Percentiles rank a stretch among this genome's conserved stretches.
Evolutionary conservation across 2,888 invertebrate species (phyloP).

Genomic region (Dryomyza anilis): DNA sequence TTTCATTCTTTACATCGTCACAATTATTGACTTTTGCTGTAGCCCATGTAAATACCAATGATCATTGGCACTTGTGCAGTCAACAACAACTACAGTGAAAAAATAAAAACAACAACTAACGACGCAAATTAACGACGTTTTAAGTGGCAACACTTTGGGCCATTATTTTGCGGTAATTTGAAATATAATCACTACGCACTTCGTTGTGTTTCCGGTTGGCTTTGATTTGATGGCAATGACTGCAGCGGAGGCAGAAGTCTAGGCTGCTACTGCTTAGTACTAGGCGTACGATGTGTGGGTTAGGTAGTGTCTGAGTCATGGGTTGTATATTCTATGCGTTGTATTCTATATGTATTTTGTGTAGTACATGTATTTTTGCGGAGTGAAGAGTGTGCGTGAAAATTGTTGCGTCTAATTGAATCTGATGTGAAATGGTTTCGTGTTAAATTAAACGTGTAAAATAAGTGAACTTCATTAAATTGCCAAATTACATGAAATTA

Average conservation of each 20-base stretch:
- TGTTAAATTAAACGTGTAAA: conserved; percentile 21
- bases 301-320: neutral
- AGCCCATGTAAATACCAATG: too few relatives aligned
- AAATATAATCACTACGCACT: conserved; percentile 1
- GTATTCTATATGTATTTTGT: neutral
- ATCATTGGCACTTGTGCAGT: too few relatives aligned
- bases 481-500: conserved; percentile 18
- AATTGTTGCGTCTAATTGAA: conserved; percentile 23
- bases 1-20: too few relatives aligned
- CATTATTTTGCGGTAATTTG: conserved; percentile 3
- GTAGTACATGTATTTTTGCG: neutral
- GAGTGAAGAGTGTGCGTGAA: neutral
- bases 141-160: conserved; percentile 15
- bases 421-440: conserved; percentile 7
- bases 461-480: conserved; percentile 15
- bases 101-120: too few relatives aligned
- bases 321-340: neutral
- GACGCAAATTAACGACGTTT: conserved; percentile 24
- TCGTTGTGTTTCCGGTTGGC: neutral
- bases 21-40: too few relatives aligned
- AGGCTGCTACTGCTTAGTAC: neutral
- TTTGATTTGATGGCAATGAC: neutral
- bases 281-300: neutral
- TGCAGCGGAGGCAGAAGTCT: too few relatives aligned
- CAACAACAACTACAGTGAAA: too few relatives aligned